Evolutionary conservation across 1,140 invertebrate species (phyloP), one percentile per base, ranked within the genome.

Genomic region (Solenopsis invicta): DNA sequence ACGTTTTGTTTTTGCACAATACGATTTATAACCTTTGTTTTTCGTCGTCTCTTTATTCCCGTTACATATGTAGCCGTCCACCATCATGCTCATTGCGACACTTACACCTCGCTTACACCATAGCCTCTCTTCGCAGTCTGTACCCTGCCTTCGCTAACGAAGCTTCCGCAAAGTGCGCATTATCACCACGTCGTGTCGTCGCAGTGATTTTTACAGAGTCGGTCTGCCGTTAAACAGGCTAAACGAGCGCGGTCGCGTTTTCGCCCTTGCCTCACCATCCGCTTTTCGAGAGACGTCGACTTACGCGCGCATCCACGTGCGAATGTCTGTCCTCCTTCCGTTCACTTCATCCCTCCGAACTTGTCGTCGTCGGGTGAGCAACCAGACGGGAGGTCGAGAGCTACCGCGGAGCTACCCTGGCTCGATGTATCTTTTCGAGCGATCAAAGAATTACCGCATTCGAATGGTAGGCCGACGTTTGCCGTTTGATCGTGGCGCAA

Each of bases 381-480:
- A 50, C 61, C 21, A 56, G 45, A 18, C 54, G 29, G 10, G 16
- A 37, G 48, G 37, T 29, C 41, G 41, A 4, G 62, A 4, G 62
- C 24, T 16, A 21, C 62, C 6, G 29, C 37, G 66, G 59, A 52
- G 72, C n/a, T n/a, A n/a, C 13, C 56, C 74, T 85, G 85, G 87
- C 29, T 85, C 80, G 89, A 88, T 89, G 89, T 91, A 93, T 93
- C 92, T 93, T 93, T 93, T 90, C 88, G 89, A 93, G 90, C 92
- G 93, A 94, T 94, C 93, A 94, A 94, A 95, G 94, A 94, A 94
- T 94, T 94, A 95, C 92, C 92, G 89, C 78, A 88, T 86, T 66
- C 81, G 86, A 82, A 86, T 87, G 88, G 87, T 81, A 91, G 86
- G 56, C 71, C 92, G 85, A 89, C 90, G 88, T 92, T 94, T 92